phyloP scores from a whole-genome alignment of 1,140 invertebrate genomes.

The Calosoma granatense region DNA sequence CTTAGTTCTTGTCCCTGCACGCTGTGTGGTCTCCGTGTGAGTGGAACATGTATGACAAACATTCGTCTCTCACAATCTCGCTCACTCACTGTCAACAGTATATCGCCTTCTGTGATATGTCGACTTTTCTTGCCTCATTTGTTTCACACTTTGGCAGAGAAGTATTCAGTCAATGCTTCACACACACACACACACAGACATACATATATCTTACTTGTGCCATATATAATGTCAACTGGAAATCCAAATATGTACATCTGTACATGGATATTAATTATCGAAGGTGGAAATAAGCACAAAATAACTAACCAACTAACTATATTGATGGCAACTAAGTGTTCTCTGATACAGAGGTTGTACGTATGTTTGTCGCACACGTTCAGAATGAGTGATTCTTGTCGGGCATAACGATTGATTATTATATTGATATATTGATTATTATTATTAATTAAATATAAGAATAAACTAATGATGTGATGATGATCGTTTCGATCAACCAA shows the following conservation, averaged over 20 bases:
- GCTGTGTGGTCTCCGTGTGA: not conserved
- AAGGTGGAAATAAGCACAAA: too few species aligned
- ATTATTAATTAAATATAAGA: conserved; percentile 35
- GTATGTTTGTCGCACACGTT: not conserved
- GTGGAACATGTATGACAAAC: not conserved
- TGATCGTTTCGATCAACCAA: conserved; percentile 35
- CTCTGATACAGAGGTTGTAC: not conserved
- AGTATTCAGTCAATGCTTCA: not conserved
- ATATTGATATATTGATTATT: conserved; percentile 33
- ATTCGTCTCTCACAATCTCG: not conserved
- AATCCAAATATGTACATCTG: too few species aligned
- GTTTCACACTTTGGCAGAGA: not conserved
- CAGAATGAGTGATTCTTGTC: conserved; percentile 10
- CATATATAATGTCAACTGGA: not conserved
- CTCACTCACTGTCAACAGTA: not conserved
- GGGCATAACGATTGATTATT: conserved; percentile 21
- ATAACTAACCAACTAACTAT: too few species aligned
- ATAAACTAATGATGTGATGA: conserved; percentile 39
- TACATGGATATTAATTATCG: too few species aligned
- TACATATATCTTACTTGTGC: too few species aligned
- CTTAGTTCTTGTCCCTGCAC: not conserved
- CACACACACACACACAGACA: too few species aligned
- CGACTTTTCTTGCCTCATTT: not conserved
- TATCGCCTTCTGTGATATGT: not conserved
- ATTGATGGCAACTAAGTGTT: too few species aligned